phyloP scores from a whole-genome alignment of 2,797 vertebrate genomes.

The Eutrigla gurnardus region DNA sequence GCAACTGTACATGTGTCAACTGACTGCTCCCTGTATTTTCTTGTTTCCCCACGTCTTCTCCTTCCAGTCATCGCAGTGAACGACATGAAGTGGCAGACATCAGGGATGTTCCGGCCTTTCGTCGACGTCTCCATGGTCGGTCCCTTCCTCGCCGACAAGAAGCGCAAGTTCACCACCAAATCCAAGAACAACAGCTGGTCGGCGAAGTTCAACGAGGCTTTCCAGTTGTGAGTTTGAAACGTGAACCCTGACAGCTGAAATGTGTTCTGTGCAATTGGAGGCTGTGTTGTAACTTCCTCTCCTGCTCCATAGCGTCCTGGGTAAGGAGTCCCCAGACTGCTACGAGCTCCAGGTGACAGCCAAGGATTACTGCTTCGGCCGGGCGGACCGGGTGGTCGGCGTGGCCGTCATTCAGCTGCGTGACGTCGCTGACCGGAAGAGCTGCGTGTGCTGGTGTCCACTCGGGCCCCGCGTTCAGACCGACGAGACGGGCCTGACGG shows the following conservation, averaged over 20 bases:
- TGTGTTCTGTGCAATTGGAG: not conserved
- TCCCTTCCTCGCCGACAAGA: constrained; percentile 94
- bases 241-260: not conserved
- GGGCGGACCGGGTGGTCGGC: constrained; percentile 93
- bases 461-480: constrained; percentile 89
- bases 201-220: constrained; percentile 96
- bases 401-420: constrained; percentile 92
- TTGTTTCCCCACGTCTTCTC: constrained; percentile 11
- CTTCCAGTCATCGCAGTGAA: constrained; percentile 93
- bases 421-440: constrained; percentile 91
- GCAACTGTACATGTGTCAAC: too few species aligned
- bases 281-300: not conserved
- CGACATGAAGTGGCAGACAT: constrained; percentile 97
- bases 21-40: too few species aligned
- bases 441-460: constrained; percentile 96
- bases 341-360: constrained; percentile 95
- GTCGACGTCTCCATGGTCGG: constrained; percentile 95
- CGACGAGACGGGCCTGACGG: constrained; percentile 93
- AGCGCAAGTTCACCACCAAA: constrained; percentile 96
- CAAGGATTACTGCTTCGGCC: constrained; percentile 98
- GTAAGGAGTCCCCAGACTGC: constrained; percentile 90
- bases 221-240: constrained; percentile 92
- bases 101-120: constrained; percentile 96
- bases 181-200: constrained; percentile 99
- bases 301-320: constrained; percentile 84